phyloP scores from a whole-genome alignment of 2,113 vertebrate genomes.

The Campylomormyrus numenius region DNA sequence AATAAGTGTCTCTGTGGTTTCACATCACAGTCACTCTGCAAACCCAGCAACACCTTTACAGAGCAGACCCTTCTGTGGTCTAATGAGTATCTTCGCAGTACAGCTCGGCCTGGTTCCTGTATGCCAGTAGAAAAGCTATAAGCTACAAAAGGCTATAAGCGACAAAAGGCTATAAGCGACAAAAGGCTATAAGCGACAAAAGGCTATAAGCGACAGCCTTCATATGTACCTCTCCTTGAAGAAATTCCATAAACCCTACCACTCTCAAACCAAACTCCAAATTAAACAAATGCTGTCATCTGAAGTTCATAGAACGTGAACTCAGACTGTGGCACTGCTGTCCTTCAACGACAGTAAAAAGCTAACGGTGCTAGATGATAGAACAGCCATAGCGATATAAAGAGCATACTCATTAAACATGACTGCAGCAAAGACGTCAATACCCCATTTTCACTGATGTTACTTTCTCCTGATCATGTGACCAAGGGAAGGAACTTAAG shows the following conservation, averaged over 20 bases:
- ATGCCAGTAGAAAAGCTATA: neutral
- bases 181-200: no score
- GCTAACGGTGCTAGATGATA: neutral
- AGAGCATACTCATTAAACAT: neutral
- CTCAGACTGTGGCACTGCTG: neutral
- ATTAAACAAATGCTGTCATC: neutral
- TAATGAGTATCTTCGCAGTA: neutral
- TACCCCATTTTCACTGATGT: neutral
- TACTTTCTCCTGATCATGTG: neutral
- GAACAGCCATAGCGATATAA: neutral
- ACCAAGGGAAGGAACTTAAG: neutral
- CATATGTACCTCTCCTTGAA: neutral
- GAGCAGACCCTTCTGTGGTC: neutral
- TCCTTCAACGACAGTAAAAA: neutral
- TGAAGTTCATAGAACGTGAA: neutral
- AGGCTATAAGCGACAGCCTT: neutral
- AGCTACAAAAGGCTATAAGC: neutral
- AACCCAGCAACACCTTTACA: neutral
- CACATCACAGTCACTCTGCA: neutral
- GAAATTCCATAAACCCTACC: neutral
- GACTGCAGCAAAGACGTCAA: neutral
- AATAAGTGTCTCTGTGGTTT: neutral
- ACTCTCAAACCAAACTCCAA: neutral
- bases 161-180: no score
- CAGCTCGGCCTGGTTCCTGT: neutral